Conservation (phyloP, 2,888 invertebrate genomes). For the Clitarchus hookeri region DNA sequence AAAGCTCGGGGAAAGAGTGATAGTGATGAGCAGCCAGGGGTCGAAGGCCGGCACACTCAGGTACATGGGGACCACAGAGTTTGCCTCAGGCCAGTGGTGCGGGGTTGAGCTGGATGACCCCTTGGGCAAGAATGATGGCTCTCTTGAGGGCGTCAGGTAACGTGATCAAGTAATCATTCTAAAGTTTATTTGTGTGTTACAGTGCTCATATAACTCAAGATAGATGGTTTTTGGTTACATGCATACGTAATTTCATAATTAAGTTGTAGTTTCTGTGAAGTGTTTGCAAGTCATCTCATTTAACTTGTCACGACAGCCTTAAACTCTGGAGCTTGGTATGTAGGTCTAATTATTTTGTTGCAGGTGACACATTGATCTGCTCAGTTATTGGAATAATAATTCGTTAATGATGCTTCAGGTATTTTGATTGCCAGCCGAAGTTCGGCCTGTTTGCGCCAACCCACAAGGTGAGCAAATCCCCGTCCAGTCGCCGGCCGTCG, state of each 20-base stretch:
- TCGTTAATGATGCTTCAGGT: slow-evolving; percentile 63
- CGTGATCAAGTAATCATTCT: not conserved
- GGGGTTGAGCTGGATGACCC: slow-evolving; percentile 95
- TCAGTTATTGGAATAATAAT: slow-evolving; percentile 64
- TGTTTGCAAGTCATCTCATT: too few relatives aligned
- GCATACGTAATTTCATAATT: too few relatives aligned
- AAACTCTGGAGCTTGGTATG: too few relatives aligned
- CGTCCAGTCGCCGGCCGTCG: slow-evolving; percentile 68
- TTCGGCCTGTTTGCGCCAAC: slow-evolving; percentile 93
- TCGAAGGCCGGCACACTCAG: slow-evolving; percentile 86
- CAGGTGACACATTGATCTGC: too few relatives aligned
- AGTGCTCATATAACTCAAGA: not conserved
- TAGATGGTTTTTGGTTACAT: not conserved
- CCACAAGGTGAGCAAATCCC: slow-evolving; percentile 86
- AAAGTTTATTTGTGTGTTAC: too few relatives aligned
- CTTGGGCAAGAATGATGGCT: slow-evolving; percentile 94
- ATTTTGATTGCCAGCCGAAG: slow-evolving; percentile 89
- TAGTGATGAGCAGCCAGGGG: slow-evolving; percentile 79
- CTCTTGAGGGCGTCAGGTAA: slow-evolving; percentile 88
- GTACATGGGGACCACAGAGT: slow-evolving; percentile 86
- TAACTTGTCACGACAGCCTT: too few relatives aligned
- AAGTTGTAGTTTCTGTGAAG: too few relatives aligned
- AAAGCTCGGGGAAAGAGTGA: slow-evolving; percentile 88
- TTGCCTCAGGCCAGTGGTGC: slow-evolving; percentile 93
- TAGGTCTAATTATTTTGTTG: too few relatives aligned